These are phyloP conservation scores for Porites evermanni DNA, from an alignment of 92 coral and sea anemone species.

Conservation along the genomic window DNA sequence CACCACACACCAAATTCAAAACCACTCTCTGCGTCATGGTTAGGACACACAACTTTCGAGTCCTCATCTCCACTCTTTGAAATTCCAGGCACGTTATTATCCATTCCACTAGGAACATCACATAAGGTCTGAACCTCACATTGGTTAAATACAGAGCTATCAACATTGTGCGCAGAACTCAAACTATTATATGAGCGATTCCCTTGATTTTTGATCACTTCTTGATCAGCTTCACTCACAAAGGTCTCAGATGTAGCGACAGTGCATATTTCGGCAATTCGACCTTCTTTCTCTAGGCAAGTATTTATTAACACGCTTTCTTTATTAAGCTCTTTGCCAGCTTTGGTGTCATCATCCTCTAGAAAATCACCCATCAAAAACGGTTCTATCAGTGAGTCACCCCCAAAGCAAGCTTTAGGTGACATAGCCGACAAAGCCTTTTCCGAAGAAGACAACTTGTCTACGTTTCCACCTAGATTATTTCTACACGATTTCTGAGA, in stretches of 20 bases:
- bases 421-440: background rate
- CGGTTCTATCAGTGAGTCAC: constrained; percentile 9
- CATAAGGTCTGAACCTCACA: background rate
- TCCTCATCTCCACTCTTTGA: background rate
- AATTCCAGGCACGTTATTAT: background rate
- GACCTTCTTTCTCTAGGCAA: background rate
- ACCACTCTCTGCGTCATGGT: background rate
- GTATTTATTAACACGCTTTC: too few relatives aligned
- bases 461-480: background rate
- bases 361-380: constrained; percentile 49
- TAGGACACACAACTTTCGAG: background rate
- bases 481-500: background rate
- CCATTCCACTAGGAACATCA: background rate
- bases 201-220: background rate
- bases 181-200: background rate
- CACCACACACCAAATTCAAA: constrained; percentile 54
- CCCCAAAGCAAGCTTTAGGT: background rate
- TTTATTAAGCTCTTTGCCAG: background rate
- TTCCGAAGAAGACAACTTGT: background rate
- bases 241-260: background rate
- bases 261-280: background rate
- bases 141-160: background rate
- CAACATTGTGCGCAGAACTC: background rate
- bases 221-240: background rate
- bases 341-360: background rate